Conservation (phyloP, 2,797 vertebrate species). For the Mergus octosetaceus region DNA sequence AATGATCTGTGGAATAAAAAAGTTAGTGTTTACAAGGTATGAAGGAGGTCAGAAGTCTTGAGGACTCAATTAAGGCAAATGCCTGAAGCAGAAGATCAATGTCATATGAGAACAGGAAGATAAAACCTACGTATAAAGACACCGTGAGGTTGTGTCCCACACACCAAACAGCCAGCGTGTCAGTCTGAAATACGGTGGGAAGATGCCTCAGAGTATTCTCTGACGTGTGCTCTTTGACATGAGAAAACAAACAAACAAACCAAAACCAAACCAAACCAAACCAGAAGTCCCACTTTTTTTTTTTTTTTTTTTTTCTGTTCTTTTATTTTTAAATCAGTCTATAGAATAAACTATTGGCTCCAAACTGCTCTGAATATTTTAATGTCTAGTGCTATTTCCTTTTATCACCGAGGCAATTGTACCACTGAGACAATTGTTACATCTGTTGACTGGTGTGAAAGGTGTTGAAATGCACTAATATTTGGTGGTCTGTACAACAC, state of each 20-base stretch:
- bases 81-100: not conserved
- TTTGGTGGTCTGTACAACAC: not conserved
- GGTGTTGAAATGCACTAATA: not conserved
- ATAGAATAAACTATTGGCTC: not conserved
- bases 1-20: not conserved
- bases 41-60: not conserved
- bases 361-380: not conserved
- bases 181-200: not conserved
- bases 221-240: not conserved
- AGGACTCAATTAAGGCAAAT: not conserved
- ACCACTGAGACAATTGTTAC: fast-evolving
- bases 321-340: not conserved
- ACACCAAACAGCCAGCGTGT: not conserved
- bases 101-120: not conserved
- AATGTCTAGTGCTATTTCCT: not conserved
- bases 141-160: not conserved
- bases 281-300: too few species aligned
- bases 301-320: not conserved
- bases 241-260: not conserved
- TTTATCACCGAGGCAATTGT: not conserved
- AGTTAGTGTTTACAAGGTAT: not conserved
- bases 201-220: not conserved
- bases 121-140: not conserved
- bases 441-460: not conserved
- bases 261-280: not conserved